phyloP scores from a whole-genome alignment of 2,113 vertebrate genomes.

The Cynoglossus semilaevis region DNA sequence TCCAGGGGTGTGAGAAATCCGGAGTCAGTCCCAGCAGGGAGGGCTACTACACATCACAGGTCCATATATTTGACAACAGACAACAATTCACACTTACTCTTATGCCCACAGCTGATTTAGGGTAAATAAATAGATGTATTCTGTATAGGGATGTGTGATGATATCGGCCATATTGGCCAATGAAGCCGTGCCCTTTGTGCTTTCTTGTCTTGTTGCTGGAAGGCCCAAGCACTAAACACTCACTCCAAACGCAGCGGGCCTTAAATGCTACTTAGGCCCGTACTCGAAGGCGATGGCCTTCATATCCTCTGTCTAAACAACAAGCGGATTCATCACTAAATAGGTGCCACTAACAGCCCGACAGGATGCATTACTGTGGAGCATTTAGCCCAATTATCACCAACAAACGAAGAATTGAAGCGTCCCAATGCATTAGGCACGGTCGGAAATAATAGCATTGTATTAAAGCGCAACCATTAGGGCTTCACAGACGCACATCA shows the following conservation, averaged over 20 bases:
- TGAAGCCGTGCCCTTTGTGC: too few species aligned
- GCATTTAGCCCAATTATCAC: slow-evolving; percentile 74
- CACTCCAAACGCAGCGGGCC: background rate
- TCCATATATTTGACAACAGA: too few species aligned
- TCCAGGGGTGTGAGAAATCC: too few species aligned
- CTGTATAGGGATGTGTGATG: too few species aligned
- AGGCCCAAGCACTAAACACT: too few species aligned
- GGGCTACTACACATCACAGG: too few species aligned
- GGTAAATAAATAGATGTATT: too few species aligned
- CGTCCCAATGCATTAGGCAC: slow-evolving; percentile 70
- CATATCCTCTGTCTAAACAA: slow-evolving; percentile 63
- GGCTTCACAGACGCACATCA: slow-evolving; percentile 67
- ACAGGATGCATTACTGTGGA: slow-evolving; percentile 72
- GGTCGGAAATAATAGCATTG: slow-evolving; percentile 73
- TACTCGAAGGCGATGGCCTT: slow-evolving; percentile 53
- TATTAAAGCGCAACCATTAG: slow-evolving; percentile 71
- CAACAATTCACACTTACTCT: too few species aligned
- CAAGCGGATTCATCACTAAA: slow-evolving; percentile 64
- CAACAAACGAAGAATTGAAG: slow-evolving; percentile 73
- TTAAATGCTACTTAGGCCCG: slow-evolving; percentile 24
- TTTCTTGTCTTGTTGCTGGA: too few species aligned
- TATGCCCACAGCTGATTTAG: too few species aligned
- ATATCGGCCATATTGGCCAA: too few species aligned
- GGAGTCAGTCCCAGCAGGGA: too few species aligned
- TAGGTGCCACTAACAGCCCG: slow-evolving; percentile 67